Base-by-base conservation (phyloP, 1,140 invertebrate genomes). In the Lineus longissimus region DNA sequence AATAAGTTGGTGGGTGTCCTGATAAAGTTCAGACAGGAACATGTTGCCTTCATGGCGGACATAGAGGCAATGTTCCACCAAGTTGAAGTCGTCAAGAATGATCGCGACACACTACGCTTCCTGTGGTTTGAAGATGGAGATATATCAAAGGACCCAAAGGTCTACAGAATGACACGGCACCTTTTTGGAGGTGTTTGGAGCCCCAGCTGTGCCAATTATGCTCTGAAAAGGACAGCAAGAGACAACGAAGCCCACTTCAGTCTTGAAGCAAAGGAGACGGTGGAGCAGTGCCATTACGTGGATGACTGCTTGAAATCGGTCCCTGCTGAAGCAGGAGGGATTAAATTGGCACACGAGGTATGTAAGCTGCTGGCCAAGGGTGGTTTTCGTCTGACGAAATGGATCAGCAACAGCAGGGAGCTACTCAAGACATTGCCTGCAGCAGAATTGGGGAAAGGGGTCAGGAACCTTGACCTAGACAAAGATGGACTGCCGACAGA, bases 51-150 rank as follows among this genome's bases (percentile, higher is more conserved):
- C 2, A 64, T 66, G 27, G 54, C 58, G 17, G 61, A 67, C 62
- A 67, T 71, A 2, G 43, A 69, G n/a, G 27, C 30, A 33, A 71
- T 71, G 70, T 71, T 71, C 47, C 61, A 71, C 30, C 63, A 68
- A 36, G 55, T 71, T 23, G 25, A 40, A 30, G 67, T 70, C 31
- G 1, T 27, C 17, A 31, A 59, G 22, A 27, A 63, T 30, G 43
- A 67, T 51, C 59, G 67, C 7, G 40, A 65, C 27, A 55, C 31
- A n/a, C 33, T 71, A 0, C 41, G 62, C 13, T 69, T 69, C 29
- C 33, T 69, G 22, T 64, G 69, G 70, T 61, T 47, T 55, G 30
- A 40, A 15, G 54, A 64, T 36, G 67, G 62, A 7, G 55, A 66
- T 55, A 4, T 67, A n/a, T n/a, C 47, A 13, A 27, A 29, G 23